A percentile compares a stretch with the other conserved stretches of the same genome.
These are phyloP conservation scores for Limnephilus marmoratus DNA, from an alignment of 2,888 invertebrate genomes.

Conservation along the genomic window DNA sequence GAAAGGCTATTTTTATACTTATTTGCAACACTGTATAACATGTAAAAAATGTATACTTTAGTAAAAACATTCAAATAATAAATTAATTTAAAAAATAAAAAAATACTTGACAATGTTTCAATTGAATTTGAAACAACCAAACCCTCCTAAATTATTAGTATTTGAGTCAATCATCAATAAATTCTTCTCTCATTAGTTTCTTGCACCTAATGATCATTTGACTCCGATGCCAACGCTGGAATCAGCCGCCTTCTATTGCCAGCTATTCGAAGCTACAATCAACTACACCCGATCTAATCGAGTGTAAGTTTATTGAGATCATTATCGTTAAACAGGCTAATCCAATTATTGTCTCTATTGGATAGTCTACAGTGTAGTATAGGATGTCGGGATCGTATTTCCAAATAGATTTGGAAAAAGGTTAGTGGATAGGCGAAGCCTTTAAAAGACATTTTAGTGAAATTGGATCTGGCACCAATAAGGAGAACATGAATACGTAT, in stretches of 20 bases:
- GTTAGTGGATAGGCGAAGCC: background rate
- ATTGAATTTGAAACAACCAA: too few relatives aligned
- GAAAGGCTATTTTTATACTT: too few relatives aligned
- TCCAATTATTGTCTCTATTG: conserved; percentile 29
- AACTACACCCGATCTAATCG: conserved; percentile 25
- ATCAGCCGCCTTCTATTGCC: conserved; percentile 16
- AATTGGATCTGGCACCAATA: background rate
- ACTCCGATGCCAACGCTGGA: background rate
- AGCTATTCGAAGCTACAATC: conserved; percentile 10
- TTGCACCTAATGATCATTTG: background rate
- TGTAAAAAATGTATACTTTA: too few relatives aligned
- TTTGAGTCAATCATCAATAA: too few relatives aligned
- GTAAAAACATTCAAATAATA: too few relatives aligned
- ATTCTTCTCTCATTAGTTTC: background rate
- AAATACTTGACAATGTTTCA: too few relatives aligned
- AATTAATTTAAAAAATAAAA: too few relatives aligned
- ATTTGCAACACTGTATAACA: too few relatives aligned
- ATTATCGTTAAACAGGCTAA: conserved; percentile 22
- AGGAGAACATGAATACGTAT: background rate
- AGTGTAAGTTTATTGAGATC: background rate
- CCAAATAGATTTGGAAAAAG: conserved; percentile 19
- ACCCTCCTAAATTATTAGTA: too few relatives aligned
- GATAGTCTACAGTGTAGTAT: background rate
- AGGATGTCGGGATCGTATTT: conserved; percentile 4
- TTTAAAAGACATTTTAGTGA: background rate